phyloP scores from a whole-genome alignment of 2,888 invertebrate genomes.

The Alsophila aescularia region DNA sequence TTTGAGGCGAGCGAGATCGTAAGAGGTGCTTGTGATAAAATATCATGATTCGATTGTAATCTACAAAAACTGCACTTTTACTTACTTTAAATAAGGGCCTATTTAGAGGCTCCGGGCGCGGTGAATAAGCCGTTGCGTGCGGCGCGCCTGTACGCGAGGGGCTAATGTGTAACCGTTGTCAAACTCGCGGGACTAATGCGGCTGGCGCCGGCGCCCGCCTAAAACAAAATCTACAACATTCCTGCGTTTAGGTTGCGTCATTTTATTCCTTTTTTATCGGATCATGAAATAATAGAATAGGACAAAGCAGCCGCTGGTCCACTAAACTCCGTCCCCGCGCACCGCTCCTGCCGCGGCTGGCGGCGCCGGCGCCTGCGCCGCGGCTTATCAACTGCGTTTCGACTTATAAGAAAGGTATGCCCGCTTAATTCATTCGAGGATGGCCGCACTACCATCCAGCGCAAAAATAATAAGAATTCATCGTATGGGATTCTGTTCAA shows the following conservation, averaged over 20 bases:
- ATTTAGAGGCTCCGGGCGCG: not conserved
- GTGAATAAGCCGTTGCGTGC: conserved; percentile 9
- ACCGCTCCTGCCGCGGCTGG: no score
- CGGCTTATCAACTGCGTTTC: conserved; percentile 15
- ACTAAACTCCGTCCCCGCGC: conserved; percentile 4
- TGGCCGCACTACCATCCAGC: conserved; percentile 4
- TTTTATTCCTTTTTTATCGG: conserved; percentile 78
- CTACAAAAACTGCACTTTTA: conserved; percentile 22
- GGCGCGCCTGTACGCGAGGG: conserved; percentile 50
- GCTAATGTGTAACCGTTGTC: conserved; percentile 76
- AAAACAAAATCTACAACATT: conserved; percentile 76
- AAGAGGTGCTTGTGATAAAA: not conserved
- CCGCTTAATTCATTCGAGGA: conserved; percentile 19
- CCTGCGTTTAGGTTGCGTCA: conserved; percentile 73
- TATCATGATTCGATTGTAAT: not conserved
- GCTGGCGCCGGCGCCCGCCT: conserved; percentile 82
- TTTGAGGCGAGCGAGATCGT: not conserved
- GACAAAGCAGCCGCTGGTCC: conserved; percentile 68
- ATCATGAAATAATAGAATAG: conserved; percentile 76
- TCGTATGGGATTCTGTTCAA: conserved; percentile 1
- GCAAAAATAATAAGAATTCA: conserved; percentile 1
- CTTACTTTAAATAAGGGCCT: not conserved
- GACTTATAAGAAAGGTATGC: conserved; percentile 8
- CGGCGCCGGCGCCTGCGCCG: conserved; percentile 1
- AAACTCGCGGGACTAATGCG: conserved; percentile 69